These are phyloP conservation scores for Pedetes capensis DNA, from an alignment of 2,113 vertebrate species.

Conservation along the genomic window DNA sequence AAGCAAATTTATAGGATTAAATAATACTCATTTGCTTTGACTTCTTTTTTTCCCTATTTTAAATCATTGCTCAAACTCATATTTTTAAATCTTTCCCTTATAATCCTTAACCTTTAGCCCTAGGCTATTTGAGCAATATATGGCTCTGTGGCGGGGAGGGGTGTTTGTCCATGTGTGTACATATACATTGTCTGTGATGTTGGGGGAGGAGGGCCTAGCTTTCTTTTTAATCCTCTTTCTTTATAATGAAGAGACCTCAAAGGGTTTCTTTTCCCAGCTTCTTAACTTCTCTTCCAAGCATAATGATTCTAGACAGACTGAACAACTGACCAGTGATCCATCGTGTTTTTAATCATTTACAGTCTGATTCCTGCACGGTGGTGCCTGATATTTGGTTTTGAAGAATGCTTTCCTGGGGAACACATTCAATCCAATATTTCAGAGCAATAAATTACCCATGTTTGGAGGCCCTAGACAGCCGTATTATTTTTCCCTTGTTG, in stretches of 20 bases:
- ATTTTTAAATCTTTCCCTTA: slow-evolving; percentile 38
- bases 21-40: slow-evolving; percentile 26
- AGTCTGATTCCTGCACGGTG: slow-evolving; percentile 67
- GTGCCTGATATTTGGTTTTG: slow-evolving; percentile 68
- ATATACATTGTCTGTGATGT: neutral
- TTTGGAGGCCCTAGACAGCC: slow-evolving; percentile 10
- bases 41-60: slow-evolving; percentile 34
- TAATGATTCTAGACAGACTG: slow-evolving; percentile 74
- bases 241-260: slow-evolving; percentile 64
- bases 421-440: slow-evolving; percentile 57
- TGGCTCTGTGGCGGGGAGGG: neutral
- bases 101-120: slow-evolving; percentile 30
- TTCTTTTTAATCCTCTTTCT: slow-evolving; percentile 59
- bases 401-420: slow-evolving; percentile 66
- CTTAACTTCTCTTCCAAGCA: slow-evolving; percentile 59
- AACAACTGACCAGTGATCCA: slow-evolving; percentile 73
- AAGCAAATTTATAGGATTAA: slow-evolving; percentile 39
- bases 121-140: slow-evolving; percentile 26
- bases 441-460: slow-evolving; percentile 62
- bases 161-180: neutral
- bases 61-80: slow-evolving; percentile 14
- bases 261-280: slow-evolving; percentile 60
- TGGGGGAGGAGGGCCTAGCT: neutral
- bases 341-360: slow-evolving; percentile 75
- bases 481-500: slow-evolving; percentile 55